Conservation (phyloP, 2,888 invertebrate genomes). For the Cremastinae sp. region DNA sequence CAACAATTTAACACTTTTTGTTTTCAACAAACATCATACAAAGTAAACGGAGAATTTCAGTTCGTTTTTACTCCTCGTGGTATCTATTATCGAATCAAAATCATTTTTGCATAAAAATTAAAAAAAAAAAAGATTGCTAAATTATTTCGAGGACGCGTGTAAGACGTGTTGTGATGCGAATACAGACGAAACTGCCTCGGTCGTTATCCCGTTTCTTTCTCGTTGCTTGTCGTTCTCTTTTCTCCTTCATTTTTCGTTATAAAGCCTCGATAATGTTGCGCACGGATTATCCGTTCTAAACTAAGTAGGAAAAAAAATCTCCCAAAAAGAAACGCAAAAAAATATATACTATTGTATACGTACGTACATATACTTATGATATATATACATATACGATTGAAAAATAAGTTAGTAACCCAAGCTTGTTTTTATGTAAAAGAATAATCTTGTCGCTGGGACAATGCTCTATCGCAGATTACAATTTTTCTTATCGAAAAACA, state of each 20-base stretch:
- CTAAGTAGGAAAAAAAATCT: constrained; percentile 37
- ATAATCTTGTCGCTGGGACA: constrained; percentile 47
- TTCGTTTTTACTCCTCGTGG: constrained; percentile 28
- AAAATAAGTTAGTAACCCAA: constrained; percentile 63
- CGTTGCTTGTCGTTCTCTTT: constrained; percentile 10
- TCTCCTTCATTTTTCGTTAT: constrained; percentile 27
- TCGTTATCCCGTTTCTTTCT: constrained; percentile 25
- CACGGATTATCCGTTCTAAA: constrained; percentile 16
- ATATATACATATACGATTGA: constrained; percentile 47
- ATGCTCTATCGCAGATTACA: constrained; percentile 51
- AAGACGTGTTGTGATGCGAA: constrained; percentile 37
- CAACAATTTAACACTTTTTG: constrained; percentile 72
- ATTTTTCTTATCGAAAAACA: constrained; percentile 46
- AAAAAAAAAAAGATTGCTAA: constrained; percentile 23
- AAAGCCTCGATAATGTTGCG: constrained; percentile 55
- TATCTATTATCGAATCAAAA: constrained; percentile 49
- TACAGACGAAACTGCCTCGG: constrained; percentile 35
- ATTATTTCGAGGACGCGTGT: constrained; percentile 27
- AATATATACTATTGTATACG: constrained; percentile 27
- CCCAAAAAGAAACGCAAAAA: constrained; percentile 40
- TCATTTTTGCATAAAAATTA: constrained; percentile 39
- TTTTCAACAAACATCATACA: constrained; percentile 69
- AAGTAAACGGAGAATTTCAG: constrained; percentile 60
- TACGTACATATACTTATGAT: constrained; percentile 24
- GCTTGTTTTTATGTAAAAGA: constrained; percentile 62